phyloP scores from a whole-genome alignment of 2,888 invertebrate species.

The Epinotia brunnichana region DNA sequence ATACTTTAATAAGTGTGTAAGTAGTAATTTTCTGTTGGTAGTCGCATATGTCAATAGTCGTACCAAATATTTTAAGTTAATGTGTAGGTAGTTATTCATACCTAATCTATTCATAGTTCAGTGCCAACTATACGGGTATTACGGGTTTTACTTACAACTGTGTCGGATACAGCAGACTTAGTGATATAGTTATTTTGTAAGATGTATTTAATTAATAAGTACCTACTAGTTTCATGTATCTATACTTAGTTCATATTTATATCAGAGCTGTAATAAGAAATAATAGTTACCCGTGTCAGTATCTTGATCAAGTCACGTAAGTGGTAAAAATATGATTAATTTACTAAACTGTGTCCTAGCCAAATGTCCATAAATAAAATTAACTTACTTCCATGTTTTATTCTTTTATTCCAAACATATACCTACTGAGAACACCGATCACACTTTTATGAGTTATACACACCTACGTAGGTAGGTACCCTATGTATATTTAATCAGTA shows the following conservation, averaged over 20 bases:
- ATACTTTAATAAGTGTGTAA: slow-evolving; percentile 17
- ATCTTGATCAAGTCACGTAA: slow-evolving; percentile 59
- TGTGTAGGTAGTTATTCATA: slow-evolving; percentile 5
- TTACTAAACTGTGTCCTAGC: slow-evolving; percentile 48
- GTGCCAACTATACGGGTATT: slow-evolving; percentile 37
- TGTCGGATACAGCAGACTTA: slow-evolving; percentile 6
- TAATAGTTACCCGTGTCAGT: slow-evolving; percentile 46
- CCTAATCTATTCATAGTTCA: slow-evolving; percentile 22
- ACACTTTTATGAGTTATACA: no score
- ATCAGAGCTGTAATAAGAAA: slow-evolving; percentile 32
- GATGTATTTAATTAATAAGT: slow-evolving; percentile 16
- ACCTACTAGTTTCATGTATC: slow-evolving; percentile 15
- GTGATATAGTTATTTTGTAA: slow-evolving; percentile 30
- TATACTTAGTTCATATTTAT: slow-evolving; percentile 13
- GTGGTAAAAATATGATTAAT: slow-evolving; percentile 45
- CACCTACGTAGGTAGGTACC: no score
- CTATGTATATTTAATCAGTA: background rate
- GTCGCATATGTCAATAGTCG: slow-evolving; percentile 3
- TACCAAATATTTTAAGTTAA: slow-evolving; percentile 1
- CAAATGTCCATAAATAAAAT: slow-evolving; percentile 57
- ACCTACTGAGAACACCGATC: background rate
- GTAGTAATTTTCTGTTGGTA: slow-evolving; percentile 5
- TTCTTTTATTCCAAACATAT: slow-evolving; percentile 20
- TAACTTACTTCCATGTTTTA: slow-evolving; percentile 49
- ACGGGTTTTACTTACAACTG: slow-evolving; percentile 39